phyloP scores from a whole-genome alignment of 2,888 invertebrate species.

The Tetragonisca angustula region DNA sequence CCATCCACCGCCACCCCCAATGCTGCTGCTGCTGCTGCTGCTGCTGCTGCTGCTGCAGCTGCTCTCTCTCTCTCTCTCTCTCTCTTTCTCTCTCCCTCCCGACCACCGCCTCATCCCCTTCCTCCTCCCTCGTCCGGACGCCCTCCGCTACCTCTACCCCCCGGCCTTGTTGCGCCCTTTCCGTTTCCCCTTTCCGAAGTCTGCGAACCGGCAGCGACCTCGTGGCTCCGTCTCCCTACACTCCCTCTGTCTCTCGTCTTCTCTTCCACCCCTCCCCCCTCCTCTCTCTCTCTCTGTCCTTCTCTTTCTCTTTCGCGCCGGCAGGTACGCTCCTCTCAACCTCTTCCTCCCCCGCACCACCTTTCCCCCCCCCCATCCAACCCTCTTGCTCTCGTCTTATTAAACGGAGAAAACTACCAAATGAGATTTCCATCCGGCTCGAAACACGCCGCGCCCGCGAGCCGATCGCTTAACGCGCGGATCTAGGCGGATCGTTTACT shows the following conservation, averaged over 20 bases:
- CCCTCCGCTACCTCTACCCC: conserved; percentile 69
- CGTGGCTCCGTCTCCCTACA: conserved; percentile 71
- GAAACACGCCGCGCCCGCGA: conserved; percentile 61
- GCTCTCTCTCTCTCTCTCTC: no score
- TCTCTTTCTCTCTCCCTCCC: conserved; percentile 32
- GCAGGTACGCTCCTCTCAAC: not conserved
- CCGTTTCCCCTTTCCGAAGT: conserved; percentile 75
- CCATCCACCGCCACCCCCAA: conserved; percentile 68
- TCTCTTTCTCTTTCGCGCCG: not conserved
- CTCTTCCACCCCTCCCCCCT: not conserved
- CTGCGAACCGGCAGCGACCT: conserved; percentile 74
- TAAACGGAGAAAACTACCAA: conserved; percentile 72
- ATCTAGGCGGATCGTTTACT: conserved; percentile 63
- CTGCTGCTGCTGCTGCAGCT: no score
- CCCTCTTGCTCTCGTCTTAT: conserved; percentile 63
- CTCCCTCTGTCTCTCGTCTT: conserved; percentile 26
- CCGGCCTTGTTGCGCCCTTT: conserved; percentile 73
- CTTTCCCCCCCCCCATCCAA: not conserved
- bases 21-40: not conserved
- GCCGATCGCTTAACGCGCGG: conserved; percentile 60
- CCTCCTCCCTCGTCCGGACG: conserved; percentile 64
- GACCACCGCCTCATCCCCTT: conserved; percentile 62
- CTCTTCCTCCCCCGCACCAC: not conserved
- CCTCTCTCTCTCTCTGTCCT: not conserved
- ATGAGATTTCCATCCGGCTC: conserved; percentile 73